These are phyloP conservation scores for Bruchidius siliquastri DNA, from an alignment of 2,888 invertebrate genomes.

Conservation along the genomic window DNA sequence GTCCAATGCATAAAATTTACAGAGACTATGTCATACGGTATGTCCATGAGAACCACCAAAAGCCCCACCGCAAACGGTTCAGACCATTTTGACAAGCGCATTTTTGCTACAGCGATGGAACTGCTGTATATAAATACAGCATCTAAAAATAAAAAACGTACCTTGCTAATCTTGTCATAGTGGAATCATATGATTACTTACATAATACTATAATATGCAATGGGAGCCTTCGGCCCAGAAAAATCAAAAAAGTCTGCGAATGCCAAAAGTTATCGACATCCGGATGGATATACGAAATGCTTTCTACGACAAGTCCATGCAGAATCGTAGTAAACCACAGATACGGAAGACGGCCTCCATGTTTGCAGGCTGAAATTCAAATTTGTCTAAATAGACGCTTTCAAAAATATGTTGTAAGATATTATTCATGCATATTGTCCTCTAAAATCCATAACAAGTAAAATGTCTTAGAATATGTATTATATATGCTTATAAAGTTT, in stretches of 20 bases:
- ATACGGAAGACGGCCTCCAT: conserved; percentile 70
- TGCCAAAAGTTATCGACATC: conserved; percentile 84
- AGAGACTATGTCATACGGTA: conserved; percentile 75
- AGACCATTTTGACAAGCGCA: conserved; percentile 55
- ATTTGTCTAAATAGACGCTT: background rate
- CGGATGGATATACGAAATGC: conserved; percentile 64
- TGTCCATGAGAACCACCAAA: conserved; percentile 65
- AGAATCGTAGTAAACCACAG: conserved; percentile 70
- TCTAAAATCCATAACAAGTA: too few species aligned
- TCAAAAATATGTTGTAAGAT: too few species aligned
- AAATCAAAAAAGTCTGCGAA: conserved; percentile 68
- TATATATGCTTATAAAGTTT: too few species aligned
- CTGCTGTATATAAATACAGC: conserved; percentile 60
- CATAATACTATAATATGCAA: conserved; percentile 69
- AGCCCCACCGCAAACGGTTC: conserved; percentile 67
- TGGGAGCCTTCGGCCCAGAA: conserved; percentile 67
- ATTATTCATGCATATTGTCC: too few species aligned
- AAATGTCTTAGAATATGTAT: too few species aligned
- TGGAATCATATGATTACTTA: conserved; percentile 44
- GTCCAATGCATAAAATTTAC: conserved; percentile 79
- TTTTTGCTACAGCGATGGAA: conserved; percentile 53
- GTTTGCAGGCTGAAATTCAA: conserved; percentile 58
- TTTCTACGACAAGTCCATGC: conserved; percentile 70
- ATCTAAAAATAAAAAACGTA: conserved; percentile 47
- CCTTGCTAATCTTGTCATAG: too few species aligned